Percentiles rank a stretch among this genome's conserved stretches.
Evolutionary conservation across 2,113 vertebrate species (phyloP).

Genomic region (Carassius gibelio): DNA sequence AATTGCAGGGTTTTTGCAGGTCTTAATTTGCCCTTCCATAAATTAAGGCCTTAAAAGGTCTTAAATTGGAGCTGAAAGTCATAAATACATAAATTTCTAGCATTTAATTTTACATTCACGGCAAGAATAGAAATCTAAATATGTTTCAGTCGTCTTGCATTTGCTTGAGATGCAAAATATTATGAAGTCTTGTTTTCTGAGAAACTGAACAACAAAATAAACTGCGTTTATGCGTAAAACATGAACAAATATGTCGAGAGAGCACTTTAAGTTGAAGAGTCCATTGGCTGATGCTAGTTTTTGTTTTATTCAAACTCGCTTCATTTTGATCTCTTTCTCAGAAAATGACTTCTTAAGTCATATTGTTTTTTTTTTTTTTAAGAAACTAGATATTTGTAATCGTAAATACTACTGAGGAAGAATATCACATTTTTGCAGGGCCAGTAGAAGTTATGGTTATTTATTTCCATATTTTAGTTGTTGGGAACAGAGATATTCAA

Average conservation of each 20-base stretch:
- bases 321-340: not conserved
- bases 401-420: not conserved
- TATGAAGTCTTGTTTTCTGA: too few species aligned
- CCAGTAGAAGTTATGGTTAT: not conserved
- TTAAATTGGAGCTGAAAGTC: too few species aligned
- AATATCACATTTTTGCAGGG: not conserved
- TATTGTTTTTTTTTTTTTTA: not conserved
- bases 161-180: not conserved
- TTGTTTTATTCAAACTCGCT: not conserved
- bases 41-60: not conserved
- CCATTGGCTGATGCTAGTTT: too few species aligned
- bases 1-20: not conserved
- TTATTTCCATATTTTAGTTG: not conserved
- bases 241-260: too few species aligned
- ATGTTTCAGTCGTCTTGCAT: not conserved
- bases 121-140: not conserved
- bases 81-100: not conserved
- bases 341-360: not conserved
- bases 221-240: too few species aligned
- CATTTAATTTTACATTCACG: not conserved
- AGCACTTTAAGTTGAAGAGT: too few species aligned
- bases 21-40: not conserved
- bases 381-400: not conserved
- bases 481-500: not conserved
- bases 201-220: too few species aligned